These are phyloP conservation scores for Catocala nupta DNA, from an alignment of 2,888 invertebrate species.

Conservation along the genomic window DNA sequence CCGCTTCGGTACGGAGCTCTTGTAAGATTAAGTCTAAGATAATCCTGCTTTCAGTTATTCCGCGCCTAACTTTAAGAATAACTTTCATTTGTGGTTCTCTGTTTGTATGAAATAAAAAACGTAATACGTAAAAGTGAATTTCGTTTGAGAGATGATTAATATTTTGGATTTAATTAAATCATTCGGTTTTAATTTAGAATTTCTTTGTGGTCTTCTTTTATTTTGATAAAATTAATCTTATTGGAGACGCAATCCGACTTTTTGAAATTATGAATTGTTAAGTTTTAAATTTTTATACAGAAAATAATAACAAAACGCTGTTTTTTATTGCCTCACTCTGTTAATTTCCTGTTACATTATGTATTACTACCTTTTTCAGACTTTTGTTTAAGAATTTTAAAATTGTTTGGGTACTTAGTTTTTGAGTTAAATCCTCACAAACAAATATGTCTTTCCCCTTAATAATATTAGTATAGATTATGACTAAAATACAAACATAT, in stretches of 20 bases:
- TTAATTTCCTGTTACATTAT: too few relatives aligned
- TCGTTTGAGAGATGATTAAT: slow-evolving; percentile 6
- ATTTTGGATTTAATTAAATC: slow-evolving; percentile 2
- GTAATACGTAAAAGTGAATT: slow-evolving; percentile 7
- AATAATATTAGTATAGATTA: too few relatives aligned
- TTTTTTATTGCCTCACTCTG: too few relatives aligned
- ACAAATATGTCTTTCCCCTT: too few relatives aligned
- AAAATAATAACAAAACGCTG: too few relatives aligned
- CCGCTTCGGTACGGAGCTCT: slow-evolving; percentile 32
- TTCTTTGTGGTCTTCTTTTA: neutral
- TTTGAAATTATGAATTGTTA: too few relatives aligned
- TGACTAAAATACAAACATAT: too few relatives aligned
- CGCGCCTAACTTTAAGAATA: slow-evolving; percentile 43
- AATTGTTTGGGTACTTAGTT: too few relatives aligned
- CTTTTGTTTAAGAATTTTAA: too few relatives aligned
- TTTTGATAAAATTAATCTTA: neutral
- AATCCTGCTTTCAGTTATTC: slow-evolving; percentile 51
- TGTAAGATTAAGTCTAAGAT: slow-evolving; percentile 53
- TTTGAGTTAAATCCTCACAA: too few relatives aligned
- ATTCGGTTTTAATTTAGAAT: neutral
- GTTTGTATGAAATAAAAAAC: slow-evolving; percentile 21
- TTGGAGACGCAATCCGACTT: neutral
- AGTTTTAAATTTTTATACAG: too few relatives aligned
- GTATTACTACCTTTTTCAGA: too few relatives aligned
- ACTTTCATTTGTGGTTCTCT: slow-evolving; percentile 33